A percentile compares a stretch with the other conserved stretches of the same genome.
Conservation (phyloP, 2,113 vertebrate species). For the Corythornis cristatus region DNA sequence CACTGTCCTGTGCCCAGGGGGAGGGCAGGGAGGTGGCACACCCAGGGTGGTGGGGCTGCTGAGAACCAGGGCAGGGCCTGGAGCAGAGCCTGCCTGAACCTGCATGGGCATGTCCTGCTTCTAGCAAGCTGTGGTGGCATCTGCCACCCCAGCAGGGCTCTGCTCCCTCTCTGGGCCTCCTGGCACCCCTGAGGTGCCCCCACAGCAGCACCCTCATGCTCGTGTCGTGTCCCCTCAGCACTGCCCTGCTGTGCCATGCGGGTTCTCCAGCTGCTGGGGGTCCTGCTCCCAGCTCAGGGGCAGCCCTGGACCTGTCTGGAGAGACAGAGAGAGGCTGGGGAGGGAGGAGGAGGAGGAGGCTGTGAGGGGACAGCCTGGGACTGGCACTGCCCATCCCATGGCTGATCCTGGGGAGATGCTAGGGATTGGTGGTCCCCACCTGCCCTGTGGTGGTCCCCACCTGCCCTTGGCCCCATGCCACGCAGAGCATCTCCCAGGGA, state of each 20-base stretch:
- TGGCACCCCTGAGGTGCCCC: not conserved
- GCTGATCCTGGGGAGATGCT: fast-evolving
- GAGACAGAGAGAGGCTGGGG: not conserved
- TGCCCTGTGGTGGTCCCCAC: fast-evolving
- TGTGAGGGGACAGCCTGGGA: not conserved
- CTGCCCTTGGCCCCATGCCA: fast-evolving
- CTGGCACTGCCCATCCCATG: not conserved
- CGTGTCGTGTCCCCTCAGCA: fast-evolving
- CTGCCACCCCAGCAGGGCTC: fast-evolving
- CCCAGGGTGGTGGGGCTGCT: fast-evolving
- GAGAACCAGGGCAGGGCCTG: not conserved
- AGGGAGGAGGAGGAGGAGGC: not conserved
- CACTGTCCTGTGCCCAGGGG: fast-evolving
- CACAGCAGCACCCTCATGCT: fast-evolving
- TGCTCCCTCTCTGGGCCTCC: not conserved
- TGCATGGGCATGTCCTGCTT: not conserved
- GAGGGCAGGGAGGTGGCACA: not conserved
- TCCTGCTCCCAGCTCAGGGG: not conserved
- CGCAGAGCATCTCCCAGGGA: fast-evolving
- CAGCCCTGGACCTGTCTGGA: not conserved
- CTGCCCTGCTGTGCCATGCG: fast-evolving
- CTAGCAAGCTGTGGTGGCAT: not conserved
- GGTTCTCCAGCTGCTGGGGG: not conserved
- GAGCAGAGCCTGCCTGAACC: not conserved
- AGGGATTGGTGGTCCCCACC: not conserved